Percentiles rank a stretch among this genome's conserved stretches.
These are phyloP conservation scores for Formica exsecta DNA, from an alignment of 1,140 invertebrate species.

Conservation along the genomic window DNA sequence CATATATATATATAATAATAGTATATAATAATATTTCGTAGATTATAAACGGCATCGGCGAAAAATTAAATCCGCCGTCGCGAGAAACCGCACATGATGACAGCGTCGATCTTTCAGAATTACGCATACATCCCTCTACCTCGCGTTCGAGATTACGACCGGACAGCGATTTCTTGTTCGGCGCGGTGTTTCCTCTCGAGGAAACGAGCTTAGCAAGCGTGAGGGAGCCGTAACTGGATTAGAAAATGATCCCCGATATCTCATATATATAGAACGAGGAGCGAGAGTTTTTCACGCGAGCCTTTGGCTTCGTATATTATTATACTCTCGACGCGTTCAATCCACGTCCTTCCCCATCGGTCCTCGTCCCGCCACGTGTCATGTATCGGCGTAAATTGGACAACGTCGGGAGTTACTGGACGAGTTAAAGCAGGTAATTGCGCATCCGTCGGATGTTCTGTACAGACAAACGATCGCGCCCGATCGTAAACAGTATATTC, in stretches of 20 bases:
- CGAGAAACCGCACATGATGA: not conserved
- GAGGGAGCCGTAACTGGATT: constrained; percentile 36
- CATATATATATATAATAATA: too few relatives aligned
- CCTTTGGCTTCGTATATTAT: not conserved
- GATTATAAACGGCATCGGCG: not conserved
- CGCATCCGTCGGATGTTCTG: constrained; percentile 47
- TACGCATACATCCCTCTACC: not conserved
- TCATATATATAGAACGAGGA: not conserved
- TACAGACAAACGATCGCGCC: constrained; percentile 27
- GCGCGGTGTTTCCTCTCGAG: not conserved
- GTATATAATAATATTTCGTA: not conserved
- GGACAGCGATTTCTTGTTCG: constrained; percentile 6
- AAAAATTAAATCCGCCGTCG: not conserved
- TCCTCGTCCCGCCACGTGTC: constrained; percentile 35
- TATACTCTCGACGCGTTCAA: constrained; percentile 19
- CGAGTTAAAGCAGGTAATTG: constrained; percentile 59
- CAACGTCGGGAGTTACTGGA: constrained; percentile 33
- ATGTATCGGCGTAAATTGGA: constrained; percentile 55
- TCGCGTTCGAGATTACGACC: constrained; percentile 11
- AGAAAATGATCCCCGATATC: constrained; percentile 35
- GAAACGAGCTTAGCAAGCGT: too few relatives aligned
- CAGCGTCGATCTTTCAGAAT: constrained; percentile 9
- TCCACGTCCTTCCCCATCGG: constrained; percentile 40
- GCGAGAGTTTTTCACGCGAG: constrained; percentile 1
- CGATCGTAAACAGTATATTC: constrained; percentile 48